These are phyloP conservation scores for Pocota personata DNA, from an alignment of 2,888 invertebrate genomes.

Conservation along the genomic window DNA sequence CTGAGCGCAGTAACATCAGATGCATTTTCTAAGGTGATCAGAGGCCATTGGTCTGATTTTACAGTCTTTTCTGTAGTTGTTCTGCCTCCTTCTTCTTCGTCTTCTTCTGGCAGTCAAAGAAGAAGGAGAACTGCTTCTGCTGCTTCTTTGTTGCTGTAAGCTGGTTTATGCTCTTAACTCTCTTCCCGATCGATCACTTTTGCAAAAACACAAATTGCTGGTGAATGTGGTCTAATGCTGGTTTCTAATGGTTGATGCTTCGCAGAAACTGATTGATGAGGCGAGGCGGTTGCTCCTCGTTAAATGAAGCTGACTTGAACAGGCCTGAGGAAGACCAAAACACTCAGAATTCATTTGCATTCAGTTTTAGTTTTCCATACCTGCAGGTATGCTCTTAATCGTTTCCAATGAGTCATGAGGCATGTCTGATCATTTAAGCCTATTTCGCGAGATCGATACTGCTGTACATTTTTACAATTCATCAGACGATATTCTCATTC, in stretches of 20 bases:
- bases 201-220: conserved; percentile 38
- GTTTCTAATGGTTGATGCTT: conserved; percentile 48
- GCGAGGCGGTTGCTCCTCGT: not conserved
- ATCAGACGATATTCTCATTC: too few species aligned
- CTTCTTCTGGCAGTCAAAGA: not conserved
- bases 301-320: too few species aligned
- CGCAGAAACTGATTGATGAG: conserved; percentile 54
- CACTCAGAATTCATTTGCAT: too few species aligned
- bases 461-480: too few species aligned
- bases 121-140: conserved; percentile 3
- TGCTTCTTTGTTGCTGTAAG: conserved; percentile 18
- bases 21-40: conserved; percentile 80
- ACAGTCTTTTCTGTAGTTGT: conserved; percentile 41
- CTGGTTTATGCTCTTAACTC: conserved; percentile 27
- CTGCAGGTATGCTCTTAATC: too few species aligned
- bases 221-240: conserved; percentile 42
- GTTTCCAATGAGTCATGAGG: too few species aligned
- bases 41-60: conserved; percentile 81
- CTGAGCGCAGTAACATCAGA: conserved; percentile 74
- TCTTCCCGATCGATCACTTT: conserved; percentile 65
- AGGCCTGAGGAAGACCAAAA: too few species aligned
- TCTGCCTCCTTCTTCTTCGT: conserved; percentile 15
- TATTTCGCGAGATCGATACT: too few species aligned
- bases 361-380: too few species aligned
- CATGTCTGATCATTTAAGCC: too few species aligned